phyloP scores from a whole-genome alignment of 2,113 vertebrate species.

The Helogale parvula region DNA sequence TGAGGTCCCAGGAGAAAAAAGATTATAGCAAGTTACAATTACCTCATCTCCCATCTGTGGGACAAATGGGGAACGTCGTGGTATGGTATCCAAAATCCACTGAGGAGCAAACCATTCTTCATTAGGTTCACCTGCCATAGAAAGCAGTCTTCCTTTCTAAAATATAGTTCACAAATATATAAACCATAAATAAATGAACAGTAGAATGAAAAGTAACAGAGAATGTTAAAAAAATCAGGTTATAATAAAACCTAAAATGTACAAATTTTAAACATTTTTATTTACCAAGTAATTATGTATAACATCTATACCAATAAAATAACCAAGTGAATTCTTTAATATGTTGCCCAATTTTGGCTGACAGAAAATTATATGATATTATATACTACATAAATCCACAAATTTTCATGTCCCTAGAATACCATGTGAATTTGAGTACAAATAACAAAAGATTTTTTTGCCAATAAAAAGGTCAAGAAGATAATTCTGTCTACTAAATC shows the following conservation, averaged over 20 bases:
- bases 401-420: not conserved
- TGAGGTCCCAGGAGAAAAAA: not conserved
- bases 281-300: conserved; percentile 4
- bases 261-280: conserved; percentile 39
- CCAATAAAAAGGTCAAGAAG: conserved; percentile 11
- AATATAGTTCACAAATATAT: conserved; percentile 65
- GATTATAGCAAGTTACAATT: conserved; percentile 33
- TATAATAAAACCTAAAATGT: not conserved
- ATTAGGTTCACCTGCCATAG: conserved; percentile 88
- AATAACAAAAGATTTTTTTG: conserved; percentile 33
- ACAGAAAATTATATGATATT: not conserved
- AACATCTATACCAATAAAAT: conserved; percentile 11
- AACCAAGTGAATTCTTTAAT: not conserved
- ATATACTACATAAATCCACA: not conserved
- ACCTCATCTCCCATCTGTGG: conserved; percentile 99
- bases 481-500: conserved; percentile 21
- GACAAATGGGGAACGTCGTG: conserved; percentile 95
- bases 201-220: not conserved
- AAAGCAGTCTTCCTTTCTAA: conserved; percentile 91
- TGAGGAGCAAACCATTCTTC: conserved; percentile 95
- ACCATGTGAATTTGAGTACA: conserved; percentile 6
- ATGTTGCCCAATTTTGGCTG: not conserved
- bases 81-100: conserved; percentile 97
- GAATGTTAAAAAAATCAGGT: not conserved
- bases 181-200: conserved; percentile 39